Evolutionary conservation across 1,140 invertebrate genomes (phyloP).

Genomic region (Melitaea cinxia): DNA sequence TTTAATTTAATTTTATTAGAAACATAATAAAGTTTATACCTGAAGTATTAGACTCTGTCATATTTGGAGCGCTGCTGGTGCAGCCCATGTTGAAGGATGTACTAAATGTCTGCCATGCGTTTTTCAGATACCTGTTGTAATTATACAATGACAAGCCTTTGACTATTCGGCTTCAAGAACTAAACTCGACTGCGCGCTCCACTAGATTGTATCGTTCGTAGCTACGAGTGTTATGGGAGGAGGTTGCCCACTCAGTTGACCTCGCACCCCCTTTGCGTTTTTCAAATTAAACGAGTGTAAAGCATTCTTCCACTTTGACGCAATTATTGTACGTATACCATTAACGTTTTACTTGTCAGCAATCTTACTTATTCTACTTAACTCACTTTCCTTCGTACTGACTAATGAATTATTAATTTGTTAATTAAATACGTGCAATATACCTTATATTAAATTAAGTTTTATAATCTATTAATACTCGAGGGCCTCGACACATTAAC

Average conservation of each 20-base stretch:
- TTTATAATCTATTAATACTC: constrained; percentile 30
- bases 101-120: constrained; percentile 37
- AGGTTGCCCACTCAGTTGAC: constrained; percentile 72
- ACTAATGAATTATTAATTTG: constrained; percentile 25
- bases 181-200: constrained; percentile 57
- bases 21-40: constrained; percentile 38
- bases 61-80: constrained; percentile 67
- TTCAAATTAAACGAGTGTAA: constrained; percentile 77
- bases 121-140: constrained; percentile 11
- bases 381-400: constrained; percentile 14
- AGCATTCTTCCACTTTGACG: constrained; percentile 73
- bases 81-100: constrained; percentile 64
- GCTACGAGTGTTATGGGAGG: constrained; percentile 63
- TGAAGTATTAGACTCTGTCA: constrained; percentile 49
- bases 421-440: constrained; percentile 8
- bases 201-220: constrained; percentile 72
- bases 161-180: constrained; percentile 54
- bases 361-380: constrained; percentile 17
- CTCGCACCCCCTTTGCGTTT: constrained; percentile 80
- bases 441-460: constrained; percentile 21
- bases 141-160: constrained; percentile 30
- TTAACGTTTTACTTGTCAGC: constrained; percentile 44
- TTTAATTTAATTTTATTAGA: background rate
- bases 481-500: constrained; percentile 24
- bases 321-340: constrained; percentile 50